Percentiles rank a stretch among this genome's conserved stretches.
phyloP scores from a whole-genome alignment of 1,140 invertebrate species.

The Caenorhabditis elegans region WBcel235 BX284606.5:15128001-15128500 shows the following conservation, averaged over 20 bases:
- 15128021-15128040: background rate
- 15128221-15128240: background rate
- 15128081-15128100: background rate
- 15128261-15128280: background rate
- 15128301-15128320: slow-evolving; percentile 32
- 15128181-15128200: no score
- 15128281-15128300: slow-evolving; percentile 15
- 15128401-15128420: background rate
- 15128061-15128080: background rate
- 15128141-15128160: no score
- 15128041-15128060: background rate
- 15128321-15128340: slow-evolving; percentile 33
- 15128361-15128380: background rate
- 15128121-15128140: no score
- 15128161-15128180: no score
- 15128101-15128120: background rate
- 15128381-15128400: background rate
- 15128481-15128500: slow-evolving; percentile 5
- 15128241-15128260: slow-evolving; percentile 24
- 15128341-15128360: slow-evolving; percentile 6
- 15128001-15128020: background rate
- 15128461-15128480: background rate
- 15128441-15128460: background rate
- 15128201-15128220: background rate
- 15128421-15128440: slow-evolving; percentile 10